Base-by-base conservation (phyloP, 64 coral and sea anemone species). In the Actinia tenebrosa region DNA sequence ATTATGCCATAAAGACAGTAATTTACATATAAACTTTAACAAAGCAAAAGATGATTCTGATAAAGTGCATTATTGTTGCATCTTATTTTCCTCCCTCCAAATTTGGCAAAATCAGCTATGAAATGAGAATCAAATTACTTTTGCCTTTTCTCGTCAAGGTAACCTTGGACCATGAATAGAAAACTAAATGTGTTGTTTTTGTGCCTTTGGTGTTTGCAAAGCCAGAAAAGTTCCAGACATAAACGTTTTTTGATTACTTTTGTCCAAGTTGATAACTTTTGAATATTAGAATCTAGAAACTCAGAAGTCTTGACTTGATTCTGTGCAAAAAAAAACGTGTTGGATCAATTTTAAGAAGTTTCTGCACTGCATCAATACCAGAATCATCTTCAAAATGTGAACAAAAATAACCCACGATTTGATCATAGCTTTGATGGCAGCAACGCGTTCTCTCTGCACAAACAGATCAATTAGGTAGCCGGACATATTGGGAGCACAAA, bases 381-480 rank as follows among this genome's bases (percentile, higher is more conserved):
- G 56, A 85, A 66, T 56, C 75, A 42, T 84, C 78, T 84, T 27
- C 47, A 84, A 90, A 87, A 80, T 71, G 44, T 80, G 90, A 90
- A 97, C 86, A 93, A 97, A 97, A 88, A 82, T 58, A 90, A 99
- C 96, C 96, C 96, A 99, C 96, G 96, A 99, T 99, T 99, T 99
- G 23, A 95, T 79, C 81, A 99, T 87, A 87, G 89, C 85, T 86
- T 90, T 99, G 90, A 99, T 60, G n/a, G 96, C 96, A 87, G 86
- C 88, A 16, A 89, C 77, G 79, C 96, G 91, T 63, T 99, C 93
- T 42, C 96, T 90, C 93, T 95, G 90, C 61, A 99, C 89, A 88
- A 99, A 99, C 91, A 99, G 87, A 94, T 99, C 96, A 84, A 99
- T 89, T 52, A 99, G 96, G 93, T 99, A 99, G 88, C 93, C 91